Evolutionary conservation across 2,797 vertebrate genomes (phyloP), one percentile per base, ranked within the genome.

Genomic region (Sebastes oblongus): DNA sequence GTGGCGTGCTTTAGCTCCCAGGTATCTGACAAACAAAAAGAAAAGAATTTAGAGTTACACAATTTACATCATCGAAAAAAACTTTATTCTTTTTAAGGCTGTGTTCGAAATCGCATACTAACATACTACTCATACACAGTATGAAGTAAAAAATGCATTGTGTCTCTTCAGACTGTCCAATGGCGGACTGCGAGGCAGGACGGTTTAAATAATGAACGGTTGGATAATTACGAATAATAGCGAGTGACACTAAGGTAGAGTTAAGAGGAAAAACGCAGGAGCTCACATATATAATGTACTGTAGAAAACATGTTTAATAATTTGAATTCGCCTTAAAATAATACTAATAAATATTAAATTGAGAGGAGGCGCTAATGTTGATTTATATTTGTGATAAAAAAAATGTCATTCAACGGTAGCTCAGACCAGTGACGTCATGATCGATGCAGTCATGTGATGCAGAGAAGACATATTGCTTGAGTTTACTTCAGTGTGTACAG

Each of bases 1-100:
- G 98, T 99, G 1, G 97, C 97, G 72, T 99, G 98, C 82, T 98
- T 99, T 25, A 98, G 96, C 88, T 99, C 98, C 98, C 98, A 99
- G 59, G 98, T 94, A 87, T 99, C 98, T 99, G 91, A 25, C 2
- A 68, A 72, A 42, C 39, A 42, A 82, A 60, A 24, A 39, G 4
- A 66, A 8, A 2, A 56, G 9, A 32, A 55, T 72, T 42, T 46
- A 34, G 9, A 68, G 3, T 46, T 36, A 24, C 7, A 13, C 25
- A 30, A 3, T 29, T 64, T 61, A 2, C 2, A 52, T 52, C 9
- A 70, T 39, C 1, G 29, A 6, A 22, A n/a, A 66, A 29, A 10
- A 77, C 2, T 14, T 20, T 2, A 32, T 59, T 36, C 16, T 50
- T 50, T 20, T 50, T 50, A 20, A 50, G 46, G 46, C 18, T 50